Percentiles rank a stretch among this genome's conserved stretches.
phyloP scores from a whole-genome alignment of 2,113 vertebrate genomes.

The Megalops atlanticus region DNA sequence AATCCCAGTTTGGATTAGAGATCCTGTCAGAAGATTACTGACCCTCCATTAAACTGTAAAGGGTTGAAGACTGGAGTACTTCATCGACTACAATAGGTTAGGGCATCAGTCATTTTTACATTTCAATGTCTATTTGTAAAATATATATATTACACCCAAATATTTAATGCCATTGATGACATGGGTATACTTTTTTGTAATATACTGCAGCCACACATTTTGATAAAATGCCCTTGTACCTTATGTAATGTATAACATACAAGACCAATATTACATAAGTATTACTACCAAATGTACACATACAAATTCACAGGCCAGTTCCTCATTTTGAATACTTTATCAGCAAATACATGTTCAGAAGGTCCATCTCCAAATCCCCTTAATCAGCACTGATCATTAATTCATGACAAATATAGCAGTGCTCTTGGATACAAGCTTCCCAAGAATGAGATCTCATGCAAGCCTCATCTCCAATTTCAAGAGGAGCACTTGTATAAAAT shows the following conservation, averaged over 20 bases:
- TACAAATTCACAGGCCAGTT: not conserved
- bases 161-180: not conserved
- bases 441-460: not conserved
- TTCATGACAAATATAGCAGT: not conserved
- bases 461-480: not conserved
- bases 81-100: not conserved
- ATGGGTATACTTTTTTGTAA: not conserved
- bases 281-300: not conserved
- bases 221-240: no score
- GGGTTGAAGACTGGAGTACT: not conserved
- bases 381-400: slow-evolving; percentile 10
- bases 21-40: not conserved
- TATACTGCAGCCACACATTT: not conserved
- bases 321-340: no score
- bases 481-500: not conserved
- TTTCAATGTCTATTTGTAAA: not conserved
- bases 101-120: not conserved
- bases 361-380: not conserved
- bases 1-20: slow-evolving; percentile 1
- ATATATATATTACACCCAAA: not conserved
- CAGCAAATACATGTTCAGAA: not conserved
- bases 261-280: not conserved
- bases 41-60: not conserved
- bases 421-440: not conserved
- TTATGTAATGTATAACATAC: not conserved